These are phyloP conservation scores for Edolisoma coerulescens DNA, from an alignment of 2,113 vertebrate genomes.

Conservation along the genomic window DNA sequence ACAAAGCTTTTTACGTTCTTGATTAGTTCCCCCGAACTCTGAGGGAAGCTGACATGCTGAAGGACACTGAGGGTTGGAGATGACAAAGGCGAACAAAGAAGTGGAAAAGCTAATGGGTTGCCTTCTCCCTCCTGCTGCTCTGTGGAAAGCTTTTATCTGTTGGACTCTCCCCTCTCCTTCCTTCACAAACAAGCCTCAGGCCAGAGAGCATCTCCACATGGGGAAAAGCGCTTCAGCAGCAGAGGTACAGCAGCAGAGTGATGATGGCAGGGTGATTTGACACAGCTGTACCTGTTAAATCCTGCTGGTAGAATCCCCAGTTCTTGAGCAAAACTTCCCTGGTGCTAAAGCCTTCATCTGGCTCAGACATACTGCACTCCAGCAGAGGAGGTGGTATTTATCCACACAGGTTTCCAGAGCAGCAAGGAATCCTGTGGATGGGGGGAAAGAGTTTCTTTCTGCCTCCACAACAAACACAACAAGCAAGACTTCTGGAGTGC, in stretches of 20 bases:
- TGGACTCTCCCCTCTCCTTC: slow-evolving; percentile 9
- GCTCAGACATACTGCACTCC: background rate
- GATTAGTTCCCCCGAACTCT: slow-evolving; percentile 2
- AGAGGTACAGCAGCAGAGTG: background rate
- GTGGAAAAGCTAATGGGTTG: slow-evolving; percentile 18
- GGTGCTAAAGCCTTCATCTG: background rate
- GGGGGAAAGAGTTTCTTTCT: background rate
- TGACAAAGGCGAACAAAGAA: slow-evolving; percentile 5
- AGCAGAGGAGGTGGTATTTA: accelerated
- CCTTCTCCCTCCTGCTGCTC: slow-evolving; percentile 44
- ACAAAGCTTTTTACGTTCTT: background rate
- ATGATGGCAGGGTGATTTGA: background rate
- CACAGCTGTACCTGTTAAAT: background rate
- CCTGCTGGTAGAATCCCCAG: background rate
- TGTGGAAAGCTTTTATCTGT: slow-evolving; percentile 24
- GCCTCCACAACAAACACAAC: background rate
- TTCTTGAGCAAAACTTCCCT: no score
- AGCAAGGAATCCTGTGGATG: background rate
- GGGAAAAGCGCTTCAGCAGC: background rate
- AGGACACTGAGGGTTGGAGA: background rate
- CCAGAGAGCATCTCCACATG: background rate
- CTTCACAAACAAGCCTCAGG: slow-evolving; percentile 39
- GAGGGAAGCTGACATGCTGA: background rate
- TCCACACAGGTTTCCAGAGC: background rate
- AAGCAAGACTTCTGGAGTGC: background rate